Conservation (phyloP, 2,888 invertebrate genomes). For the Pasiphila rectangulata region DNA sequence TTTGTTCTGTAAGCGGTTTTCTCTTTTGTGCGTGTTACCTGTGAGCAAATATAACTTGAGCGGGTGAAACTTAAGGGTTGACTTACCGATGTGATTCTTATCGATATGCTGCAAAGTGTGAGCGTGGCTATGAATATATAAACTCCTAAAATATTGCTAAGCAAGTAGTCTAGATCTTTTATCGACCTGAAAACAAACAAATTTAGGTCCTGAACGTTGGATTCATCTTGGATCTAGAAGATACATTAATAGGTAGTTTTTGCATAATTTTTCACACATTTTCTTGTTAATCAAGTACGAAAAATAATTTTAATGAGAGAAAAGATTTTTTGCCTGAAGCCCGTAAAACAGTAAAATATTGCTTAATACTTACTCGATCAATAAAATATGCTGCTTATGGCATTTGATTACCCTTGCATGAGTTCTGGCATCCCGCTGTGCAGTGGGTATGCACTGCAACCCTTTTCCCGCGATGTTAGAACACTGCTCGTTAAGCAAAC, state of each 20-base stretch:
- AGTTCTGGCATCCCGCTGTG: constrained; percentile 50
- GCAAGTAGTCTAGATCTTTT: constrained; percentile 42
- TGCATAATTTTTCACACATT: too few species aligned
- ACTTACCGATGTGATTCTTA: constrained; percentile 57
- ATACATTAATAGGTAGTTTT: too few species aligned
- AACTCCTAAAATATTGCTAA: constrained; percentile 56
- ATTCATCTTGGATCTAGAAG: too few species aligned
- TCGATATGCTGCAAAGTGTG: constrained; percentile 60
- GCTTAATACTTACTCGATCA: constrained; percentile 50
- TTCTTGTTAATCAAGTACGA: too few species aligned
- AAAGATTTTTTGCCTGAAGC: too few species aligned
- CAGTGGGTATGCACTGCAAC: constrained; percentile 31
- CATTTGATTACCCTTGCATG: constrained; percentile 52
- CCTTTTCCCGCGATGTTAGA: constrained; percentile 54
- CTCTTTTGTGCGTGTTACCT: too few species aligned
- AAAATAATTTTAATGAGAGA: too few species aligned
- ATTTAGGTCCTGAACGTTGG: too few species aligned
- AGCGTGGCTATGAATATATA: constrained; percentile 59
- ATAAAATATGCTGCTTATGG: constrained; percentile 45
- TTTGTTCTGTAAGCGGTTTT: too few species aligned
- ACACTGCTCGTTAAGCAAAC: constrained; percentile 46
- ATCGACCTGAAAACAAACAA: constrained; percentile 46
- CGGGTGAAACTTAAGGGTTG: too few species aligned
- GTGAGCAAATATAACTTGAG: too few species aligned
- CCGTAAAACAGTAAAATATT: constrained; percentile 3